These are phyloP conservation scores for Meghimatium bilineatum DNA, from an alignment of 2,888 invertebrate species.

Conservation along the genomic window DNA sequence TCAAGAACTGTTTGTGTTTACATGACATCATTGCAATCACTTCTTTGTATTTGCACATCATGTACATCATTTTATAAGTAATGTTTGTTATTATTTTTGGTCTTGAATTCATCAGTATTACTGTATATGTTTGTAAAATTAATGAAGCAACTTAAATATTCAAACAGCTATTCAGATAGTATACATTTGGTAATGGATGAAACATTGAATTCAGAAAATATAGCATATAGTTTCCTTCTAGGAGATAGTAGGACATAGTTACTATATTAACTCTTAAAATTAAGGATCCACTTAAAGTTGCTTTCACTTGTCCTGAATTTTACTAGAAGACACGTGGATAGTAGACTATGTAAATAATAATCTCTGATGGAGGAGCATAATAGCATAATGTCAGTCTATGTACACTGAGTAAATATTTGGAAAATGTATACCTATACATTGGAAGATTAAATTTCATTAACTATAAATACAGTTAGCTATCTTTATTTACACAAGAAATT, in stretches of 20 bases:
- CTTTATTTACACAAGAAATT: not conserved
- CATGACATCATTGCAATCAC: not conserved
- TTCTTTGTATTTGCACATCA: not conserved
- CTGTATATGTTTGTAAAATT: not conserved
- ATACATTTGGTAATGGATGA: too few relatives aligned
- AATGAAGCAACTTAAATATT: not conserved
- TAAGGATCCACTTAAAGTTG: too few relatives aligned
- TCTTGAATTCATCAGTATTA: not conserved
- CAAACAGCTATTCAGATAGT: not conserved
- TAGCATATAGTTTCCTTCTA: too few relatives aligned
- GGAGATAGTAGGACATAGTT: not conserved
- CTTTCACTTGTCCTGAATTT: too few relatives aligned
- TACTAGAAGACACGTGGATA: too few relatives aligned
- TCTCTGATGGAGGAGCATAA: too few relatives aligned
- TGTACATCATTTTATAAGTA: not conserved
- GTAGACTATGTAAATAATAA: too few relatives aligned
- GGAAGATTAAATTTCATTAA: not conserved
- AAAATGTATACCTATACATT: not conserved
- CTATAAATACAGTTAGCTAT: not conserved
- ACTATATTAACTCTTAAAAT: not conserved
- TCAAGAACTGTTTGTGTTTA: too few relatives aligned
- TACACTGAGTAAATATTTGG: too few relatives aligned
- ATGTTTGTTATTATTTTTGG: not conserved
- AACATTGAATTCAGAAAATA: not conserved
- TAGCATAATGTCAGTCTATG: too few relatives aligned